Evolutionary conservation across 2,113 vertebrate species (phyloP), one percentile per base, ranked within the genome.

Genomic region (Arvicanthis niloticus): DNA sequence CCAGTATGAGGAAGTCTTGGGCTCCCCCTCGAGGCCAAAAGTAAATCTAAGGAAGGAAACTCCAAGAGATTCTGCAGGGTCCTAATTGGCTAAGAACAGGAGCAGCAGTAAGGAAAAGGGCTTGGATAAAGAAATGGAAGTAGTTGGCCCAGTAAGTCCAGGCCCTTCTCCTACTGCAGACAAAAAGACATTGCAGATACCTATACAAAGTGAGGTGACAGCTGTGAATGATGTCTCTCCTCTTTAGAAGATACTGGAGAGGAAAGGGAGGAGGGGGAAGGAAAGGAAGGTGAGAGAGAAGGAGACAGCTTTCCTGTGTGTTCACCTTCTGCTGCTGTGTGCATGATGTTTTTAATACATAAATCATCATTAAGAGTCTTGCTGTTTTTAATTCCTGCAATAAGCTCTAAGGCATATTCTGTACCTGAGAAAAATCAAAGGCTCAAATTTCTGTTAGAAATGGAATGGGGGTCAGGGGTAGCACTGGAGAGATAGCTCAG

Each of bases 1-100:
- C 12, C 40, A 70, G 78, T 42, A 96, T 97, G 94, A 90, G 34
- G 97, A 98, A 40, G 97, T 87, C 95, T 97, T 91, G 96, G 86
- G 95, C 96, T 88, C 97, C 97, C 96, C 97, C 97, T 97, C 62
- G 94, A 96, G 97, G 97, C 73, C 77, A 94, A 53, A 4, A 40
- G 42, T 51, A 78, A 91, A 42, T 45, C 48, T 5, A 11, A 88
- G 45, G 16, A 91, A 4, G 3, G 24, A 13, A 31, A 34, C 56
- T 31, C 37, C 42, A 16, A 56, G 48, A 22, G 51, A 3, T 10
- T 21, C 17, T 34, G 58, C 53, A 56, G 13, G 75, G 73, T 45
- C 56, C 19, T 88, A 22, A 37, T 88, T 62, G 31, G 48, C 77
- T 21, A 6, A 16, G 21, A 77, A 42, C 12, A 85, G 62, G 3